Evolutionary conservation across 2,888 invertebrate species (phyloP), one percentile per base, ranked within the genome.

Genomic region (Tetanocera ferruginea): DNA sequence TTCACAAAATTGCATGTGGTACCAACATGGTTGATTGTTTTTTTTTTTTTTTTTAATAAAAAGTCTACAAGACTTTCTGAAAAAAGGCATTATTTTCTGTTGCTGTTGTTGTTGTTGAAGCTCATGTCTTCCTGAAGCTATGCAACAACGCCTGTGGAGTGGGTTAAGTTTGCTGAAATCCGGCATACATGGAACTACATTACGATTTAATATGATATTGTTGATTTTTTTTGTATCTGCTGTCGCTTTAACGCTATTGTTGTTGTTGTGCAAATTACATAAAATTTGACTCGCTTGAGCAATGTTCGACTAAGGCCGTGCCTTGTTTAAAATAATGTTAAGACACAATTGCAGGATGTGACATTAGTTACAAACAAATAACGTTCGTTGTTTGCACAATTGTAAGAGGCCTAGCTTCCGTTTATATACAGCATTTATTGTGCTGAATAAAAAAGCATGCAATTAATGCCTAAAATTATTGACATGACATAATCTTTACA

Each of bases 1-100:
- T 55, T 55, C 55, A 19, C 55, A 55, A 55, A 55, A 55, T 55
- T 55, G 55, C 55, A 55, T 55, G 55, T 55, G 55, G 55, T 55
- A 55, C 55, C 23, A 19, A 55, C n/a, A 23, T 19, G 19, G 6
- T 55, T 52, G 17, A 19, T n/a, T 52, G 17, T 52, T 52, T 55
- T 19, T 51, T 8, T 23, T 23, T n/a, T 55, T 55, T 55, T 55
- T 19, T 55, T 55, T 55, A 19, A 43, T 11, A 11, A 43, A 43
- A 43, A 43, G 14, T 43, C 43, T 43, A 43, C 43, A 43, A 43
- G 43, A 55, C 19, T 49, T 49, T 49, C 14, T 19, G 19, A 55
- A 19, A 23, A 55, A 19, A 19, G n/a, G n/a, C 19, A 52, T 5
- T 17, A 19, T 55, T 55, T 19, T 19, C 19, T 19, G 3, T 55